Conservation (phyloP, 2,113 vertebrate genomes). For the Pedionomus torquatus region DNA sequence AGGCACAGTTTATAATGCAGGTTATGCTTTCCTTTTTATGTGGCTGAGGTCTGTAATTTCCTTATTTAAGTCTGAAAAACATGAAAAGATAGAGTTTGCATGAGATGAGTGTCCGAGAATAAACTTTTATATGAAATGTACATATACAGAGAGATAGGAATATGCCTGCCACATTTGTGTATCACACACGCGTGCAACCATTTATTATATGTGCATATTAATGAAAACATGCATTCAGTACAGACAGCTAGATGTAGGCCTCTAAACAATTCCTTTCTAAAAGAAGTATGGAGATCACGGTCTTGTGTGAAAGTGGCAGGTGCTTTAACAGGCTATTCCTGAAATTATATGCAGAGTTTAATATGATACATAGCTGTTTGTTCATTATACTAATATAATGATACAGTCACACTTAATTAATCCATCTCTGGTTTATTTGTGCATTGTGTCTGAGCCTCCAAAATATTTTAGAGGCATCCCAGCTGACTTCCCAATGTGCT, state of each 20-base stretch:
- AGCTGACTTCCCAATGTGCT: background rate
- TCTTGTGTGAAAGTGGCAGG: background rate
- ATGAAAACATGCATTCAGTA: background rate
- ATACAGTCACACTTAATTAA: conserved; percentile 79
- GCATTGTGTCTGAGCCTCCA: conserved; percentile 48
- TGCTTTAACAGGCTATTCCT: conserved; percentile 57
- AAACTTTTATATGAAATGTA: background rate
- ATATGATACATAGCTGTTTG: conserved; percentile 68
- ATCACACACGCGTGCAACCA: background rate
- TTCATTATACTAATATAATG: conserved; percentile 77
- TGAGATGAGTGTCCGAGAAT: background rate
- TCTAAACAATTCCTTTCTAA: background rate
- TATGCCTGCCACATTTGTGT: fast-evolving
- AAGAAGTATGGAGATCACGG: background rate
- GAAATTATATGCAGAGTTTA: conserved; percentile 59
- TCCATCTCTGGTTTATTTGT: conserved; percentile 74
- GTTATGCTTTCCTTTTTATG: fast-evolving
- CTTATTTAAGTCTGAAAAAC: background rate
- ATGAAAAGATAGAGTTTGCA: background rate
- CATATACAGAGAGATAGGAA: background rate
- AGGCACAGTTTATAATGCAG: background rate
- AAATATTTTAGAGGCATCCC: conserved; percentile 60
- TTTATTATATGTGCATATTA: background rate
- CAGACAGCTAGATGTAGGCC: background rate
- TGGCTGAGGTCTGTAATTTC: background rate